Percentiles rank a stretch among this genome's conserved stretches.
Evolutionary conservation across 2,113 vertebrate species (phyloP).

Genomic region (Excalfactoria chinensis): DNA sequence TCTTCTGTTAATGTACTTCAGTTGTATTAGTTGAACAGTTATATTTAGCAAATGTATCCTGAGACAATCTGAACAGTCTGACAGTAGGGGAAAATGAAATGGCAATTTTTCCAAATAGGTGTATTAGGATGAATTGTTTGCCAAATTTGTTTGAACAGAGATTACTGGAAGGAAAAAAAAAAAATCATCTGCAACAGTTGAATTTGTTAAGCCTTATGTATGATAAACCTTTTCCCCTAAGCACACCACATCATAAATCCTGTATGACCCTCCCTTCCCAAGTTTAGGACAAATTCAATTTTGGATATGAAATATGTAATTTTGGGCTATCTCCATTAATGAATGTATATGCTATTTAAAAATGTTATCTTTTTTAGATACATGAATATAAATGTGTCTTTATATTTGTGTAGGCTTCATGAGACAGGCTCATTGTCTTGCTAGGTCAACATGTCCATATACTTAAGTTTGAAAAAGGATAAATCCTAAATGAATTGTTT

Average conservation of each 20-base stretch:
- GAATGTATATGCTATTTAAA: neutral
- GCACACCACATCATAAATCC: neutral
- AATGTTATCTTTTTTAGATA: neutral
- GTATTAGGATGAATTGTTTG: neutral
- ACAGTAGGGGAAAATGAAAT: neutral
- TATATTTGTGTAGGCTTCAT: neutral
- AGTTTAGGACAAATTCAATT: neutral
- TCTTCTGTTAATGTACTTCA: neutral
- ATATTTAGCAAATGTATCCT: neutral
- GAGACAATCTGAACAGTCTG: neutral
- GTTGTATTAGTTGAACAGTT: neutral
- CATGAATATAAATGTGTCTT: neutral
- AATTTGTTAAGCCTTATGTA: neutral
- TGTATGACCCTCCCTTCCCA: neutral
- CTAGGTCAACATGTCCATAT: neutral
- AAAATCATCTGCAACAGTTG: neutral
- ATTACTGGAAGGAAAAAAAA: neutral
- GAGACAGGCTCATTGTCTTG: neutral
- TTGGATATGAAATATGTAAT: neutral
- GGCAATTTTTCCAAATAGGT: neutral
- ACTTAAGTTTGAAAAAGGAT: neutral
- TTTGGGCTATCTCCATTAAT: neutral
- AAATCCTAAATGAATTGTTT: neutral
- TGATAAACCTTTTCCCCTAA: neutral
- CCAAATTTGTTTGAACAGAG: neutral